Conservation (phyloP, 2,797 vertebrate genomes). For the Aythya fuligula region DNA sequence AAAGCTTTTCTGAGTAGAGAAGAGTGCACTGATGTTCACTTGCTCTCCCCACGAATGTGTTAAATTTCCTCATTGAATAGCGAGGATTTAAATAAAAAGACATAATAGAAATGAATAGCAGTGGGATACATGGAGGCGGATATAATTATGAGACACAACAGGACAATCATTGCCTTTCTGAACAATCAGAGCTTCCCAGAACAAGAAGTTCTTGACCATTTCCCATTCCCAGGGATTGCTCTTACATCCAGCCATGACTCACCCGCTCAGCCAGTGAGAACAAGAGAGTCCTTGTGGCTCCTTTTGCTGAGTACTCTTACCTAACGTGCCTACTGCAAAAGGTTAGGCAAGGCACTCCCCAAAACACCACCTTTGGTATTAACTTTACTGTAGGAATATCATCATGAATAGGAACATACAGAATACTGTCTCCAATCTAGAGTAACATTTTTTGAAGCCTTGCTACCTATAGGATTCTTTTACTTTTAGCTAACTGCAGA, state of each 20-base stretch:
- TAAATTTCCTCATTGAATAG: background rate
- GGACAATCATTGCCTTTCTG: background rate
- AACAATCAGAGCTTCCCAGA: background rate
- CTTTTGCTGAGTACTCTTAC: background rate
- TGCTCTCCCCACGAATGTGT: background rate
- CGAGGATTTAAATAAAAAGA: background rate
- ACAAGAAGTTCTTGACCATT: constrained; percentile 1
- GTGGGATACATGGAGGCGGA: background rate
- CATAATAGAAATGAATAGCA: background rate
- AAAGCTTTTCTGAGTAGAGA: background rate
- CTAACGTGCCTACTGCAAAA: background rate
- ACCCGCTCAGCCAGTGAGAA: background rate
- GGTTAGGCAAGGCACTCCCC: background rate
- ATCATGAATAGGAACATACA: background rate
- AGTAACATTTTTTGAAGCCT: rapidly evolving
- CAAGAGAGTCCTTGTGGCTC: background rate
- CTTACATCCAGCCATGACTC: background rate
- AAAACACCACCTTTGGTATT: background rate
- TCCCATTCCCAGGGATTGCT: background rate
- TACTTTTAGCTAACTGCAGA: background rate
- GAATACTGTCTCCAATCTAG: background rate
- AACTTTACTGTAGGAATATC: background rate
- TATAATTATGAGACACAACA: background rate
- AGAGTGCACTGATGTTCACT: background rate
- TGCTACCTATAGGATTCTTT: background rate